Base-by-base conservation (phyloP, 1,140 invertebrate species). In the Cataglyphis hispanica region DNA sequence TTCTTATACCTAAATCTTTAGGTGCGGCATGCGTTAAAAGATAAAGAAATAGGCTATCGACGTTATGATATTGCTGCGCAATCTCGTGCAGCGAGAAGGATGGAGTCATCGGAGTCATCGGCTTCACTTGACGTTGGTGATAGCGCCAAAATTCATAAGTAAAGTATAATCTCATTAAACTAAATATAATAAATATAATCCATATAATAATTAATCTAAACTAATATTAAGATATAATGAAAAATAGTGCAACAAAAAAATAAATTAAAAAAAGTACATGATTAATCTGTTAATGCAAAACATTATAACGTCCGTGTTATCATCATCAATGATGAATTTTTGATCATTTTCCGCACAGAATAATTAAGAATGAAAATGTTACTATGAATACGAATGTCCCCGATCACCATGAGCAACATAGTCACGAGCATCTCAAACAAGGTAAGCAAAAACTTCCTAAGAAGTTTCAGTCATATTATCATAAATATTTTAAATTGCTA, bases 131-230 rank as follows among this genome's bases (percentile, higher is more conserved):
- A 60, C 5, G n/a, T n/a, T n/a, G 16, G 19, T 8, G 11, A 13
- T 16, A 25, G 3, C n/a, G 27, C 0, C 0, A 6, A 13, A 25
- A 67, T 11, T 46, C 1, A 25, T n/a, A 67, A 77, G 74, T 77
- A 77, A 64, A 43, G 10, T 76, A 78, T 67, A 53, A 50, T 66
- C n/a, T 16, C 4, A 70, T 19, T 72, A 22, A 69, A 69, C 69
- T 10, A 27, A 58, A 72, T n/a, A n/a, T n/a, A n/a, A n/a, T n/a
- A n/a, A n/a, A n/a, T n/a, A n/a, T n/a, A n/a, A n/a, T 69, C 11
- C 27, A 8, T 56, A 13, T 31, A 43, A 19, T 66, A 69, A 69
- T 40, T 31, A 37, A 70, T 16, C 37, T 0, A 10, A 1, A 81
- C 27, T 43, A 40, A 58, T 34, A 34, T 7, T 50, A 4, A 13